Evolutionary conservation across 2,113 vertebrate species (phyloP), one percentile per base, ranked within the genome.

Genomic region (Poeciliopsis occidentalis): DNA sequence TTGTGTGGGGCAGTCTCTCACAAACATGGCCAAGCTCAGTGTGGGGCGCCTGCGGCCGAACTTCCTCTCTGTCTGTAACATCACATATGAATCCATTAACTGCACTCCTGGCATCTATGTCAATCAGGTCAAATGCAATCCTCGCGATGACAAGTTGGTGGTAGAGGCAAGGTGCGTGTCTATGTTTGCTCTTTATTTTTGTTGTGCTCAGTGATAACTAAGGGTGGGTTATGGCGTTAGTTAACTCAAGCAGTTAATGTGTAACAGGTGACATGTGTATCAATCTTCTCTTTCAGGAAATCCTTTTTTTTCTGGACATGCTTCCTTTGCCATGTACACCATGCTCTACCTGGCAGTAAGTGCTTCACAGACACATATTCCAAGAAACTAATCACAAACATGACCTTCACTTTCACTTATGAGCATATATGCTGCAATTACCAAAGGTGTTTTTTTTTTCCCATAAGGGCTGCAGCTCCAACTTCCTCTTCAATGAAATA

Each of bases 281-380:
- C 76, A 22, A 67, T 88, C 22, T 81, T 88, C 22, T 91, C 60
- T 93, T 92, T 64, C 93, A 96, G 95, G 88, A 96, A 95, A 82
- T 95, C 95, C 5, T 95, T 95, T 87, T 95, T 93, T 84, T 95
- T 95, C 0, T n/a, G 94, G 95, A 65, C 94, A 96, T 10, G 92
- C 95, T 74, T 95, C 94, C 60, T 95, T 95, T 3, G 91, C 95
- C 30, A 95, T 94, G 95, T 96, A 95, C 91, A 92, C 94, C 87
- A 94, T 95, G 91, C 88, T 95, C 44, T 95, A 95, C 85, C 87
- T 96, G 83, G 92, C 91, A 81, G 94, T 95, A 90, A 96, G 95
- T 95, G 68, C 30, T 64, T 68, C 10, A 37, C 70, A 72, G 34
- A 71, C 75, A 34, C 79, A 71, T 57, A 66, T 22, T 32, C 76